Conservation (phyloP, 2,888 invertebrate genomes). For the Platycnemis pennipes region DNA sequence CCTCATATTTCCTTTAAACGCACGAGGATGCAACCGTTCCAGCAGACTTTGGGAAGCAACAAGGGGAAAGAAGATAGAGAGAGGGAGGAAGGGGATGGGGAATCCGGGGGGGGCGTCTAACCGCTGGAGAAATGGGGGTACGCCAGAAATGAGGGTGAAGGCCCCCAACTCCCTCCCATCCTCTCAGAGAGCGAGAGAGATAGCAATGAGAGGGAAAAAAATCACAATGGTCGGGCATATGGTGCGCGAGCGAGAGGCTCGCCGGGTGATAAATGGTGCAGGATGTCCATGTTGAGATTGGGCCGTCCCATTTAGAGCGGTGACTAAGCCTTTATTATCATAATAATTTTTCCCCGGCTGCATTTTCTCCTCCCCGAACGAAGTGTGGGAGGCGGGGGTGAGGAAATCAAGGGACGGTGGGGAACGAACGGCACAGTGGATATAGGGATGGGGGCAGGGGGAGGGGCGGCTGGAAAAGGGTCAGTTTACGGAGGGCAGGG, state of each 20-base stretch:
- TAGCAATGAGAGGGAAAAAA: background rate
- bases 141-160: background rate
- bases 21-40: background rate
- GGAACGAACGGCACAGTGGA: no score
- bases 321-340: constrained; percentile 65
- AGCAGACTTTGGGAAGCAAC: background rate
- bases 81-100: background rate
- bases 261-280: constrained; percentile 60
- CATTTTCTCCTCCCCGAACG: constrained; percentile 30
- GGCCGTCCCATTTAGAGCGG: constrained; percentile 55
- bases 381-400: background rate
- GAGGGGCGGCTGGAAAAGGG: background rate
- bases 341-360: constrained; percentile 57
- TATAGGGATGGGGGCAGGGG: background rate
- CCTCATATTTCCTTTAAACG: background rate
- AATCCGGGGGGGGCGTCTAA: background rate
- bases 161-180: background rate
- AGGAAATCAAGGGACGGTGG: background rate
- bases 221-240: constrained; percentile 35
- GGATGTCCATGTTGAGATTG: constrained; percentile 68
- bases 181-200: background rate
- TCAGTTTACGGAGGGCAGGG: background rate
- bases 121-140: no score
- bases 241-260: background rate
- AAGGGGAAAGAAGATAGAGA: background rate